Conservation (phyloP, 2,888 invertebrate species). For the Acrocyrtus sp. region DNA sequence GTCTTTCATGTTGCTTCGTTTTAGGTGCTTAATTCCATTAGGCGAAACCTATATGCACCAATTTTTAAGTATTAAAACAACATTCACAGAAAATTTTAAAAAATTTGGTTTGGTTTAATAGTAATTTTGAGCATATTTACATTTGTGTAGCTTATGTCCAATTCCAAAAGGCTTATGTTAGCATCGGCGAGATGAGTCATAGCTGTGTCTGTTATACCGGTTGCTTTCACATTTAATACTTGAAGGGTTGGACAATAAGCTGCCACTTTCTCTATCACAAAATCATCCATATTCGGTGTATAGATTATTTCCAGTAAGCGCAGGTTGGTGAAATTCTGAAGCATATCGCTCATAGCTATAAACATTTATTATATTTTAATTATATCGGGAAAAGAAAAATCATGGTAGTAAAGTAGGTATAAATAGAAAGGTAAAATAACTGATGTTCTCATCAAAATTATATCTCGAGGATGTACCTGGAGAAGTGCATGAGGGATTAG, state of each 20-base stretch:
- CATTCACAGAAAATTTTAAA: no score
- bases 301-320: constrained; percentile 8
- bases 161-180: not conserved
- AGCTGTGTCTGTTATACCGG: constrained; percentile 1
- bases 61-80: no score
- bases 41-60: constrained; percentile 11
- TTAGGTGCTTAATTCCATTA: constrained; percentile 6
- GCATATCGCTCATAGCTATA: constrained; percentile 6
- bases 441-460: not conserved
- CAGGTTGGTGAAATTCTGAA: not conserved
- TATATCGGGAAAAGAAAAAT: not conserved
- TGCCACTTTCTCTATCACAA: constrained; percentile 1
- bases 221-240: constrained; percentile 19
- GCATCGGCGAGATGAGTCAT: not conserved
- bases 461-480: no score
- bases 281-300: constrained; percentile 11
- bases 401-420: not conserved
- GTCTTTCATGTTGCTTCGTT: not conserved
- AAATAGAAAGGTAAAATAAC: not conserved
- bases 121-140: constrained; percentile 7
- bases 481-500: constrained; percentile 1
- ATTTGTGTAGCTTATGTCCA: constrained; percentile 16
- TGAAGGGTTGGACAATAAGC: constrained; percentile 4
- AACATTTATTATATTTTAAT: no score
- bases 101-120: not conserved